Base-by-base conservation (phyloP, 2,888 invertebrate species). In the Axea sp. region DNA sequence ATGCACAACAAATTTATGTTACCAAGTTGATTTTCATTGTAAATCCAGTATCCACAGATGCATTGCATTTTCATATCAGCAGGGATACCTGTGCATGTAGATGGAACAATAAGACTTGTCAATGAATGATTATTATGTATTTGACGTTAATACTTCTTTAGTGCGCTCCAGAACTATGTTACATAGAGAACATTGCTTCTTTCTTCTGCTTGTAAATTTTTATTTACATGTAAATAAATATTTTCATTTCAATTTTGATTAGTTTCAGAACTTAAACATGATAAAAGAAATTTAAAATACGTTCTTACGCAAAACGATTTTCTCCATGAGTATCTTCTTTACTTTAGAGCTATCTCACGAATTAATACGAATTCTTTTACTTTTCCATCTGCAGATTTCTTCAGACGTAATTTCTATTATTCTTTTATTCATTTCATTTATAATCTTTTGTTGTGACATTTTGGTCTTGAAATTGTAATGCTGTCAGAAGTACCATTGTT, bases 261-360 rank as follows among this genome's bases (percentile, higher is more conserved):
- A n/a, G n/a, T n/a, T 19, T 19, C 4, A 19, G 2, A 3, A 19
- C 4, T n/a, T n/a, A n/a, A n/a, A n/a, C n/a, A n/a, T n/a, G n/a
- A n/a, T n/a, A n/a, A n/a, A n/a, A n/a, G n/a, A n/a, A n/a, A n/a
- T n/a, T n/a, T n/a, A n/a, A n/a, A n/a, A n/a, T n/a, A n/a, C n/a
- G n/a, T n/a, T 30, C 93, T 91, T 88, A 96, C 95, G 93, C 91
- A 88, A 93, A 96, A 88, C 96, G 96, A 77, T 93, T 91, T n/a
- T 92, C 90, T 75, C 90, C 91, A 47, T 92, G 91, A 53, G 95
- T 89, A 11, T 92, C 91, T 0, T 91, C 90, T 82, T 93, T 92
- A 81, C 95, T 95, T 86, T 96, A 95, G 72, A 92, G 91, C 86
- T 88, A 0, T 88, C 83, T 0, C 89, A 65, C 15, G 78, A 77